phyloP scores from a whole-genome alignment of 2,888 invertebrate species.

The Thumatha senex region DNA sequence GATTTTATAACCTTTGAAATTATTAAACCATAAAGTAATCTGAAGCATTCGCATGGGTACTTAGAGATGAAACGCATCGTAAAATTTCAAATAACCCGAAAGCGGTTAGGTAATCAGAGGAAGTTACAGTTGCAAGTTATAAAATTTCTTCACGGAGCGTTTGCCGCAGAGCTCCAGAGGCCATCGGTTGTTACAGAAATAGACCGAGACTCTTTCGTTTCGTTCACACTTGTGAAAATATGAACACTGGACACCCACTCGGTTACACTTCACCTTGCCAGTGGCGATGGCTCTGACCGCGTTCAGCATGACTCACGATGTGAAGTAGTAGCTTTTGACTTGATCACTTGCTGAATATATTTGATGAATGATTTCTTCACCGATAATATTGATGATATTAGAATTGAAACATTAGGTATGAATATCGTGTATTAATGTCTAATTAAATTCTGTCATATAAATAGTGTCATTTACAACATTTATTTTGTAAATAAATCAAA shows the following conservation, averaged over 20 bases:
- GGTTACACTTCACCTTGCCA: constrained; percentile 78
- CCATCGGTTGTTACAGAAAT: constrained; percentile 77
- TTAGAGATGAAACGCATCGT: constrained; percentile 20
- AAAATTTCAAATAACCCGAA: constrained; percentile 31
- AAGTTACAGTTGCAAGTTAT: constrained; percentile 60
- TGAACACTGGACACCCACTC: constrained; percentile 77
- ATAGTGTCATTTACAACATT: too few species aligned
- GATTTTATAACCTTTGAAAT: constrained; percentile 16
- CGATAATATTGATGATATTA: constrained; percentile 19
- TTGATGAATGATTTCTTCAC: constrained; percentile 44
- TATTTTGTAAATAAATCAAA: too few species aligned
- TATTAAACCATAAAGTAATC: constrained; percentile 15
- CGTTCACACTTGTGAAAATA: constrained; percentile 78
- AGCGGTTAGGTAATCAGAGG: constrained; percentile 66
- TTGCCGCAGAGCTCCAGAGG: constrained; percentile 59
- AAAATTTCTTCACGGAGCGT: constrained; percentile 56
- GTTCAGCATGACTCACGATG: constrained; percentile 58
- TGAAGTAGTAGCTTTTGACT: constrained; percentile 38
- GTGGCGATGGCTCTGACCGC: constrained; percentile 78
- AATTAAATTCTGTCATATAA: too few species aligned
- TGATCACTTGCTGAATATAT: constrained; percentile 34
- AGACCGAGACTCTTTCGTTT: constrained; percentile 68
- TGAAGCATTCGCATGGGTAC: constrained; percentile 12
- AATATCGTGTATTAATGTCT: too few species aligned
- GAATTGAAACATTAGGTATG: too few species aligned